Evolutionary conservation across 2,113 vertebrate species (phyloP).

Genomic region (Callospermophilus lateralis): DNA sequence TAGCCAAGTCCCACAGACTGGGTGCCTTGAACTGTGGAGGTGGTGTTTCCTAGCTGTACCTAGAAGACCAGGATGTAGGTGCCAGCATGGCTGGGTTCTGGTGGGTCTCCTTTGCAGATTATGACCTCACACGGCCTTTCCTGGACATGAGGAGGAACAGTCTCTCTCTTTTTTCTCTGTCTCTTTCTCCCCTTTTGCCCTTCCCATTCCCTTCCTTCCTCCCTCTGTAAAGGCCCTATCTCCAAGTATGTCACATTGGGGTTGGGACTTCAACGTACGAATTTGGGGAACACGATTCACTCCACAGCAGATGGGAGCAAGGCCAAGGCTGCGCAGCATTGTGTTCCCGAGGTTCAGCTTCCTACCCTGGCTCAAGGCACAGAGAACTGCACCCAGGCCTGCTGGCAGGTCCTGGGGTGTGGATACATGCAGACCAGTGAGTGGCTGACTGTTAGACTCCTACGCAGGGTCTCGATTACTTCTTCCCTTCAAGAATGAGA

Average conservation of each 20-base stretch:
- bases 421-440: not conserved
- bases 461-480: not conserved
- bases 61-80: not conserved
- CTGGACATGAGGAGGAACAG: not conserved
- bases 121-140: not conserved
- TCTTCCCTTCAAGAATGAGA: not conserved
- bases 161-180: not conserved
- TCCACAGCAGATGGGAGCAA: not conserved
- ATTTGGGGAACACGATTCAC: not conserved
- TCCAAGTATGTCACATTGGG: not conserved
- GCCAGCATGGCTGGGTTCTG: not conserved
- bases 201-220: not conserved
- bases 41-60: not conserved
- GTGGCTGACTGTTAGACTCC: not conserved
- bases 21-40: not conserved
- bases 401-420: accelerated
- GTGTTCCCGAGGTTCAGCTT: not conserved
- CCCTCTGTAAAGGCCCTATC: not conserved
- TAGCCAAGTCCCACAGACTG: no score
- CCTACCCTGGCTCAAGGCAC: not conserved
- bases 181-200: not conserved
- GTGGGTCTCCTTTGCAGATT: not conserved
- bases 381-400: not conserved
- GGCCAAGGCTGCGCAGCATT: no score
- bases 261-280: not conserved